Conservation (phyloP, 2,888 invertebrate species). For the Eupithecia inturbata region DNA sequence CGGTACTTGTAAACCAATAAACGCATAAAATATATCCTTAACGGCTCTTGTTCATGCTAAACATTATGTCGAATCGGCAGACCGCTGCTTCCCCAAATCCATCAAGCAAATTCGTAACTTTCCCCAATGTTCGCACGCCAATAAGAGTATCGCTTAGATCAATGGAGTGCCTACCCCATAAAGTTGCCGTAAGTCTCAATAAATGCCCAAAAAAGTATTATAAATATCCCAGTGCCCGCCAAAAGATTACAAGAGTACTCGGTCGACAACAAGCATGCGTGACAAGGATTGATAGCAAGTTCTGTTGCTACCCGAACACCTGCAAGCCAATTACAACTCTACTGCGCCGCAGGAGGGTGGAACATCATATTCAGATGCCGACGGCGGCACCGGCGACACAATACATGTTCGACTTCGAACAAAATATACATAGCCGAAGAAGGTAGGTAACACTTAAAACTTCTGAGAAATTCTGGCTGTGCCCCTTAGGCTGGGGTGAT, state of each 20-base stretch:
- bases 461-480: slow-evolving; percentile 36
- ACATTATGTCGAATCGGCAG: no score
- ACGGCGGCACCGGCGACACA: slow-evolving; percentile 37
- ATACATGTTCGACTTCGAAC: slow-evolving; percentile 37
- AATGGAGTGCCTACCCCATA: no score
- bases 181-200: slow-evolving; percentile 48
- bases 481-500: slow-evolving; percentile 47
- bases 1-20: no score
- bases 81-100: no score
- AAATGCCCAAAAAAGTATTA: no score
- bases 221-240: slow-evolving; percentile 47
- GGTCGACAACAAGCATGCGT: slow-evolving; percentile 53
- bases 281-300: slow-evolving; percentile 59
- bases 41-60: no score
- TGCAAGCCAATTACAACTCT: slow-evolving; percentile 49
- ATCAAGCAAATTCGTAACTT: slow-evolving; percentile 15
- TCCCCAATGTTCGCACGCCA: slow-evolving; percentile 16
- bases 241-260: slow-evolving; percentile 59
- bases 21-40: no score
- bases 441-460: slow-evolving; percentile 46
- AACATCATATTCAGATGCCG: neutral
- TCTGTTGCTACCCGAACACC: slow-evolving; percentile 57
- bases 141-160: no score
- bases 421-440: slow-evolving; percentile 46
- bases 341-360: slow-evolving; percentile 39